Conservation (phyloP, 1,140 invertebrate genomes). For the Drosophila albomicans region DNA sequence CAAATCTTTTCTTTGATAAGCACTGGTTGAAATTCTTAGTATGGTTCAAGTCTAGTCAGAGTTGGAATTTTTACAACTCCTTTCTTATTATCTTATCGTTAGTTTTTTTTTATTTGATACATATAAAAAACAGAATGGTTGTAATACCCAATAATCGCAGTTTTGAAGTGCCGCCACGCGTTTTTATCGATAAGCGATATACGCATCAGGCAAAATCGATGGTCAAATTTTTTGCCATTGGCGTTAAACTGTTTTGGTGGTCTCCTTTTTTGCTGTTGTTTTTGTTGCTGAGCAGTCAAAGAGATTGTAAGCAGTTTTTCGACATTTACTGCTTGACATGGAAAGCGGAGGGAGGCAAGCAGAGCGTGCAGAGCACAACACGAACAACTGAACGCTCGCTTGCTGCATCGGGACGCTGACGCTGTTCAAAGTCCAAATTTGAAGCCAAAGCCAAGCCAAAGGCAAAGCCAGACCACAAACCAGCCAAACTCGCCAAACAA, state of each 20-base stretch:
- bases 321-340: conserved; percentile 58
- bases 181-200: too few relatives aligned
- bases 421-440: conserved; percentile 78
- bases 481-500: conserved; percentile 79
- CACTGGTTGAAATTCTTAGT: too few relatives aligned
- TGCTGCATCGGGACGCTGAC: conserved; percentile 29
- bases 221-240: conserved; percentile 12
- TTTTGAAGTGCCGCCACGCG: conserved; percentile 4
- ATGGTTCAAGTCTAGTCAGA: too few relatives aligned
- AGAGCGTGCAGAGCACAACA: conserved; percentile 38
- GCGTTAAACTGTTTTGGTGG: conserved; percentile 52
- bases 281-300: conserved; percentile 33
- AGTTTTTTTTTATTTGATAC: too few relatives aligned
- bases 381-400: conserved; percentile 39
- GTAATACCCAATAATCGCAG: neutral
- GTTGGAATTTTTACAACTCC: too few relatives aligned
- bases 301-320: conserved; percentile 72
- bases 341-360: conserved; percentile 2
- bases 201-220: conserved; percentile 6
- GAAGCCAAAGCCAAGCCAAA: conserved; percentile 41
- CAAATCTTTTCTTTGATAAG: neutral
- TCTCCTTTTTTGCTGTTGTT: conserved; percentile 31
- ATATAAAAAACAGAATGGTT: too few relatives aligned
- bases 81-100: too few relatives aligned
- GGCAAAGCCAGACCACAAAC: conserved; percentile 61